Percentiles rank a stretch among this genome's conserved stretches.
Evolutionary conservation across 1,140 invertebrate species (phyloP).

Genomic region (Thaumetopoea pityocampa): DNA sequence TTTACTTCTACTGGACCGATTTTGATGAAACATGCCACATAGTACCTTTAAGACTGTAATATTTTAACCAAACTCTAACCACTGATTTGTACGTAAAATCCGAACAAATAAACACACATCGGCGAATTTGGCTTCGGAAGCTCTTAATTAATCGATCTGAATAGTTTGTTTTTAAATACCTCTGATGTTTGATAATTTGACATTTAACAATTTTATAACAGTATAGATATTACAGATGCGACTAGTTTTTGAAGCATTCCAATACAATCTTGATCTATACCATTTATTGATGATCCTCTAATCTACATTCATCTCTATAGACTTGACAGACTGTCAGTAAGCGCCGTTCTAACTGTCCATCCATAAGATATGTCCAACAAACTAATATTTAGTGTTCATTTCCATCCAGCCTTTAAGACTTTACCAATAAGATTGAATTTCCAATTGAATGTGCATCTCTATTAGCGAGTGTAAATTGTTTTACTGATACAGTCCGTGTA

Average conservation of each 20-base stretch:
- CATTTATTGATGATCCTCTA: slow-evolving; percentile 7
- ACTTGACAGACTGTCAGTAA: slow-evolving; percentile 15
- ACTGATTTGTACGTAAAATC: too few relatives aligned
- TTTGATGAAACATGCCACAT: too few relatives aligned
- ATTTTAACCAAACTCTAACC: too few relatives aligned
- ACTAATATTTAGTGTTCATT: neutral
- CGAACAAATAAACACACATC: too few relatives aligned
- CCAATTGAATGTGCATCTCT: neutral
- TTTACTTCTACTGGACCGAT: too few relatives aligned
- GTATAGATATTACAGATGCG: neutral
- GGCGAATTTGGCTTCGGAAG: too few relatives aligned
- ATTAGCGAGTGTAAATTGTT: neutral
- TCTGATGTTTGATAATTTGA: too few relatives aligned
- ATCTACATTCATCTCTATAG: slow-evolving; percentile 8
- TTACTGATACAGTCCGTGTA: slow-evolving; percentile 4
- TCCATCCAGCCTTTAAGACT: neutral
- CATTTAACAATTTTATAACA: too few relatives aligned
- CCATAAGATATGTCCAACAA: slow-evolving; percentile 4
- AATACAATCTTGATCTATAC: neutral
- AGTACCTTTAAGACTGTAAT: too few relatives aligned
- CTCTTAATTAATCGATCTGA: too few relatives aligned
- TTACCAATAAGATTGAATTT: neutral
- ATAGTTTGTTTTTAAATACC: too few relatives aligned
- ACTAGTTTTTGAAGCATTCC: neutral
- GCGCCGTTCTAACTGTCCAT: slow-evolving; percentile 9